Conservation (phyloP, 1,140 invertebrate species). For the Hesperophylax magnus region DNA sequence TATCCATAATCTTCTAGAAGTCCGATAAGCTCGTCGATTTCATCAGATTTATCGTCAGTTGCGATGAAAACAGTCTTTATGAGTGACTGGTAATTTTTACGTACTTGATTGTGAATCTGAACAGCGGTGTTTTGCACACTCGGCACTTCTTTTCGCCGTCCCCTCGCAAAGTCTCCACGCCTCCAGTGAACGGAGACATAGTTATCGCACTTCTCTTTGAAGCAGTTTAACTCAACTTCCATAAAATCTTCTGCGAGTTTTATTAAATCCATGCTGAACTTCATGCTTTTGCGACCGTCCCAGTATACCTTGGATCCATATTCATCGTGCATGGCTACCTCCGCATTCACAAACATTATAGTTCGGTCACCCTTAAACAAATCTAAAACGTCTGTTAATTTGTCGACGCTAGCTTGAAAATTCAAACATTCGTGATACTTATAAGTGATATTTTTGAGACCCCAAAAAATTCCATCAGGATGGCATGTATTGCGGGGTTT, state of each 20-base stretch:
- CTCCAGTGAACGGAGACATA: slow-evolving; percentile 89
- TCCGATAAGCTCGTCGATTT: slow-evolving; percentile 66
- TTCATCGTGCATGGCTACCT: slow-evolving; percentile 88
- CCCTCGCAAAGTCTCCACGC: slow-evolving; percentile 85
- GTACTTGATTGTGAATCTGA: slow-evolving; percentile 77
- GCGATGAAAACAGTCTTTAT: slow-evolving; percentile 80
- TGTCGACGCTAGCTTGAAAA: slow-evolving; percentile 85
- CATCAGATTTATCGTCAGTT: slow-evolving; percentile 81
- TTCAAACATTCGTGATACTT: slow-evolving; percentile 82
- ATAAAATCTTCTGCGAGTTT: slow-evolving; percentile 83
- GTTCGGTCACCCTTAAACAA: slow-evolving; percentile 65
- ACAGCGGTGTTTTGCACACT: slow-evolving; percentile 78
- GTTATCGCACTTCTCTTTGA: slow-evolving; percentile 76
- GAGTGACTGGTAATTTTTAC: slow-evolving; percentile 60
- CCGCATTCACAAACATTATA: slow-evolving; percentile 88
- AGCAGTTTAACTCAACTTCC: slow-evolving; percentile 76
- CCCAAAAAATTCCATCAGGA: slow-evolving; percentile 67
- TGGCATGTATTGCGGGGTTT: slow-evolving; percentile 68
- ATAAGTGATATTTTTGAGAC: slow-evolving; percentile 75
- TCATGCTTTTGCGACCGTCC: slow-evolving; percentile 91
- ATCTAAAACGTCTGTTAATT: slow-evolving; percentile 73
- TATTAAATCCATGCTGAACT: slow-evolving; percentile 82
- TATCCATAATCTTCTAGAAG: slow-evolving; percentile 64
- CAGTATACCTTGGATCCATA: slow-evolving; percentile 90
- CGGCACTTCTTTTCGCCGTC: slow-evolving; percentile 79